Conservation (phyloP, 2,797 vertebrate genomes). For the Xiphophorus birchmanni region DNA sequence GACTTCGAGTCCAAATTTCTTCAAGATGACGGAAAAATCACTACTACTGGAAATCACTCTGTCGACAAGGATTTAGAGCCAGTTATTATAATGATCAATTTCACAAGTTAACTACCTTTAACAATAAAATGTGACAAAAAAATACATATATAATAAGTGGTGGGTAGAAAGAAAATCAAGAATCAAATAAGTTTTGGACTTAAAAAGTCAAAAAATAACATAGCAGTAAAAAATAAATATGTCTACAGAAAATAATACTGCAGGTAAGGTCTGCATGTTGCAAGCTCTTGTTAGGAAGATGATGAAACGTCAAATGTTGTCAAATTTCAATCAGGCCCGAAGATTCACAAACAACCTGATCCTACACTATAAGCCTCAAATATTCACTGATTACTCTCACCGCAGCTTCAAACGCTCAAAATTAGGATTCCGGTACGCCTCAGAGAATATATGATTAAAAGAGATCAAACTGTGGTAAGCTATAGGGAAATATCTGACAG, state of each 20-base stretch:
- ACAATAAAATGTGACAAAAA: not conserved
- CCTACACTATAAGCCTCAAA: not conserved
- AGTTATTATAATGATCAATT: not conserved
- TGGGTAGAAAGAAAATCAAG: not conserved
- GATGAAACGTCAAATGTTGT: not conserved
- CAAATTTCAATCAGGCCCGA: not conserved
- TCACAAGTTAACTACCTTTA: not conserved
- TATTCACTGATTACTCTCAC: constrained; percentile 5
- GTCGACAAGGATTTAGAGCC: not conserved
- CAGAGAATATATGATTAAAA: constrained; percentile 19
- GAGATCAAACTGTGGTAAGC: not conserved
- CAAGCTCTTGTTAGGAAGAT: not conserved
- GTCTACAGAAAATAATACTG: not conserved
- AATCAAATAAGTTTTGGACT: not conserved
- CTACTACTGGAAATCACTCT: not conserved
- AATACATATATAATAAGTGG: not conserved
- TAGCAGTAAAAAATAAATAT: not conserved
- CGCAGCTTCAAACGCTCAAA: not conserved
- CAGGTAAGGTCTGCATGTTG: not conserved
- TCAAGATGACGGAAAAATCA: not conserved
- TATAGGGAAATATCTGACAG: not conserved
- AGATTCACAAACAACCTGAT: not conserved
- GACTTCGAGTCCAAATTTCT: not conserved
- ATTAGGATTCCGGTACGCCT: constrained; percentile 3
- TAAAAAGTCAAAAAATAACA: not conserved